Evolutionary conservation across 2,888 invertebrate species (phyloP).

Genomic region (Lepidochitona cinerea): DNA sequence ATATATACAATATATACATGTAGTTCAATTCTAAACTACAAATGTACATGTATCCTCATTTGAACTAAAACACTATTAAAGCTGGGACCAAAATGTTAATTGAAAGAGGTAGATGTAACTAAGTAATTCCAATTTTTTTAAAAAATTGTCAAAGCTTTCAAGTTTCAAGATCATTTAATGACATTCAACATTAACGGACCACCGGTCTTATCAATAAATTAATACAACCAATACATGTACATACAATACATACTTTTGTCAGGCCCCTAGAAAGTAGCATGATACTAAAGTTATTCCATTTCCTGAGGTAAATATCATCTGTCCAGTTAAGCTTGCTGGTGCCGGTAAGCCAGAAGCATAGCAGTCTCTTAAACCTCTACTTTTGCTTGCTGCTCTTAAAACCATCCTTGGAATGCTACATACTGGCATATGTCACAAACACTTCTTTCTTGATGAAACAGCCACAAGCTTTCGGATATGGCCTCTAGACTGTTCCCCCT

Average conservation of each 20-base stretch:
- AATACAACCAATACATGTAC: neutral
- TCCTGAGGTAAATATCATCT: slow-evolving; percentile 8
- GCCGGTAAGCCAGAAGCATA: neutral
- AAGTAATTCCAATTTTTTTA: too few relatives aligned
- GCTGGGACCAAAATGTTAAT: too few relatives aligned
- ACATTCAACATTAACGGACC: neutral
- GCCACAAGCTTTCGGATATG: neutral
- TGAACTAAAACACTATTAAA: too few relatives aligned
- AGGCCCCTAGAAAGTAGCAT: slow-evolving; percentile 6
- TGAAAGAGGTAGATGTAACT: too few relatives aligned
- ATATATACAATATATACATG: too few relatives aligned
- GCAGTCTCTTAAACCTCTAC: neutral
- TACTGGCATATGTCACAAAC: slow-evolving; percentile 9
- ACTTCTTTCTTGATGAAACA: slow-evolving; percentile 6
- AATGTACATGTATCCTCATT: too few relatives aligned
- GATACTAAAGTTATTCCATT: slow-evolving; percentile 3
- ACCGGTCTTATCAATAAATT: neutral
- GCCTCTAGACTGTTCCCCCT: slow-evolving; percentile 6
- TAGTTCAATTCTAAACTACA: too few relatives aligned
- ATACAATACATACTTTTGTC: slow-evolving; percentile 3
- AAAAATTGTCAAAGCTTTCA: too few relatives aligned
- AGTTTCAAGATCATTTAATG: neutral
- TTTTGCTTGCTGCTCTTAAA: neutral
- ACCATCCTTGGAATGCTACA: slow-evolving; percentile 6
- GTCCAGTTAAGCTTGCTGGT: neutral